Base-by-base conservation (phyloP, 2,113 vertebrate genomes). In the Callipepla squamata region DNA sequence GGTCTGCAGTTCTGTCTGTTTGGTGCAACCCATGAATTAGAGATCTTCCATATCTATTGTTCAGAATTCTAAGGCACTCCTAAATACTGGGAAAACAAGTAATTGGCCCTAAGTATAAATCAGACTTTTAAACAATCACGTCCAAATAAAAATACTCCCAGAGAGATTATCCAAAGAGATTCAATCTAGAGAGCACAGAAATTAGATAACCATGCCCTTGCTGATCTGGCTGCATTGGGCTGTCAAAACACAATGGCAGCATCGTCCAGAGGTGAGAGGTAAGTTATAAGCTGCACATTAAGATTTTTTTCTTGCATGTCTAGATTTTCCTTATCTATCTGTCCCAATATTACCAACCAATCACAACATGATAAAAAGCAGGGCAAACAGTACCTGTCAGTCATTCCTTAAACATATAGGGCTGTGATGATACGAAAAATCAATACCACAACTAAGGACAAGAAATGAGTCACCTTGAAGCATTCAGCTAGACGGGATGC, bases 71-170 rank as follows among this genome's bases (percentile, higher is more conserved):
- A 22, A 92, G 83, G 42, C 32, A 7, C 9, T 93, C 53, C 79
- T 91, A 92, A 86, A 85, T 58, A 84, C 68, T 51, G 88, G 51
- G 50, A 94, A 88, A 90, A 69, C 10, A 48, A 76, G 17, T 2
- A 5, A 59, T 13, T 59, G 50, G 65, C 48, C 57, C 36, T 28
- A 74, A 65, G 36, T 25, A 89, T 8, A 26, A 90, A 72, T 22
- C 51, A 85, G 40, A 66, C 22, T 45, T 74, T 50, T 51, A 15
- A 83, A 74, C n/a, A 67, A 62, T 57, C 51, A 65, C 19, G 11
- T 73, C 14, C 30, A 21, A 69, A 57, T 45, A 81, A 50, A 94
- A 86, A 34, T 21, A 1, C 58, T n/a, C 74, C 10, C 48, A 25
- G 26, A 53, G 26, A 53, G 40, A 70, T 63, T 59, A 32, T 68